These are phyloP conservation scores for Galago senegalensis DNA, from an alignment of 2,797 vertebrate species.

Conservation along the genomic window DNA sequence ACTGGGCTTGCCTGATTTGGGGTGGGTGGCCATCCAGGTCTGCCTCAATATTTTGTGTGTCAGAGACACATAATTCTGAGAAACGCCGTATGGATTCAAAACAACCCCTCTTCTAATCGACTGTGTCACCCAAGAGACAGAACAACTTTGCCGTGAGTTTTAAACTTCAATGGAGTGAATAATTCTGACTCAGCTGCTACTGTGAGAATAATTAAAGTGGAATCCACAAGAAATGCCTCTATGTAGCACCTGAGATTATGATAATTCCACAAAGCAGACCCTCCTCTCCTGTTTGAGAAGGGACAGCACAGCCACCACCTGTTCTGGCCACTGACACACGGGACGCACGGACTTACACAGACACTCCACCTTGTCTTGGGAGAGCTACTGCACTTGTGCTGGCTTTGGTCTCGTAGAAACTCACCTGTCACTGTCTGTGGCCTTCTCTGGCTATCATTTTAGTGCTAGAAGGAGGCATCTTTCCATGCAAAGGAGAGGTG, in stretches of 20 bases:
- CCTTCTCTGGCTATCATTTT: fast-evolving
- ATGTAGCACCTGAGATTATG: not conserved
- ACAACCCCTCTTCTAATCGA: not conserved
- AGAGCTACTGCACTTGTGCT: not conserved
- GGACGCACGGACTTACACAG: not conserved
- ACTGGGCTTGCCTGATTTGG: not conserved
- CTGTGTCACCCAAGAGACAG: not conserved
- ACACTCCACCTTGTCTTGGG: not conserved
- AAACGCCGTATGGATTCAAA: not conserved
- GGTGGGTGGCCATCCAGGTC: no score
- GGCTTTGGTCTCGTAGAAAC: not conserved
- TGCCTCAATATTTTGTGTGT: no score
- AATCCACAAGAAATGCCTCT: not conserved
- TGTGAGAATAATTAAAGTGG: not conserved
- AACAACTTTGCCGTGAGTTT: not conserved
- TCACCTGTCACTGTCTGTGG: fast-evolving
- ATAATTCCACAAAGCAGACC: not conserved
- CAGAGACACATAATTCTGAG: not conserved
- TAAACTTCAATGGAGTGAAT: not conserved
- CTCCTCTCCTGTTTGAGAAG: not conserved
- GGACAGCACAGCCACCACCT: fast-evolving
- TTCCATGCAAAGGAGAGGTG: not conserved
- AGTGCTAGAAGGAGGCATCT: not conserved
- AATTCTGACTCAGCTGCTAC: not conserved
- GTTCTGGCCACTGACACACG: not conserved